Percentiles rank a stretch among this genome's conserved stretches.
phyloP scores from a whole-genome alignment of 2,113 vertebrate species.

The Stictonetta naevosa region DNA sequence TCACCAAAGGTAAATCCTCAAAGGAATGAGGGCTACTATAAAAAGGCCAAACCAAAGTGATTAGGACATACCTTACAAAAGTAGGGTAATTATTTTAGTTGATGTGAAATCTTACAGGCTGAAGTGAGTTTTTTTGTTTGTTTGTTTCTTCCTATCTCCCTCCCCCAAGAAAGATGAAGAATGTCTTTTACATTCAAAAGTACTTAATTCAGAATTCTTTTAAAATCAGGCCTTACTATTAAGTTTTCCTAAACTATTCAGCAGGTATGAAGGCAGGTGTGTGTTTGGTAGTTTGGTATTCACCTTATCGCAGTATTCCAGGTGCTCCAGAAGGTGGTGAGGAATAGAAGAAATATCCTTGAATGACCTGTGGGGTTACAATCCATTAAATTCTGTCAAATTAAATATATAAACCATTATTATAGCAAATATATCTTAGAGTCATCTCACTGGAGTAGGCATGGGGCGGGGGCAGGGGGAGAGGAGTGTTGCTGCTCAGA shows the following conservation, averaged over 20 bases:
- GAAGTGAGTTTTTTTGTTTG: rapidly evolving
- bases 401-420: slow-evolving; percentile 4
- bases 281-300: slow-evolving; percentile 33
- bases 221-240: background rate
- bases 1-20: background rate
- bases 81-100: background rate
- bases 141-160: rapidly evolving
- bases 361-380: background rate
- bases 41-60: background rate
- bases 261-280: background rate
- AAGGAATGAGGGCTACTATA: background rate
- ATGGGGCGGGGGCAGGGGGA: background rate
- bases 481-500: slow-evolving; percentile 39
- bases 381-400: slow-evolving; percentile 18
- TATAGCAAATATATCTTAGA: slow-evolving; percentile 8
- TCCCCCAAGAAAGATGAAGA: background rate
- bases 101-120: background rate
- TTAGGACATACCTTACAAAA: background rate
- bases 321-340: background rate
- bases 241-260: slow-evolving; percentile 5
- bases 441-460: slow-evolving; percentile 24
- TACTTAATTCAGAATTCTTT: background rate
- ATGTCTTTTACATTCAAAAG: background rate
- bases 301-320: background rate
- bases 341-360: slow-evolving; percentile 21